A percentile compares a stretch with the other conserved stretches of the same genome.
Conservation (phyloP, 2,113 vertebrate genomes). For the Stegostoma tigrinum region DNA sequence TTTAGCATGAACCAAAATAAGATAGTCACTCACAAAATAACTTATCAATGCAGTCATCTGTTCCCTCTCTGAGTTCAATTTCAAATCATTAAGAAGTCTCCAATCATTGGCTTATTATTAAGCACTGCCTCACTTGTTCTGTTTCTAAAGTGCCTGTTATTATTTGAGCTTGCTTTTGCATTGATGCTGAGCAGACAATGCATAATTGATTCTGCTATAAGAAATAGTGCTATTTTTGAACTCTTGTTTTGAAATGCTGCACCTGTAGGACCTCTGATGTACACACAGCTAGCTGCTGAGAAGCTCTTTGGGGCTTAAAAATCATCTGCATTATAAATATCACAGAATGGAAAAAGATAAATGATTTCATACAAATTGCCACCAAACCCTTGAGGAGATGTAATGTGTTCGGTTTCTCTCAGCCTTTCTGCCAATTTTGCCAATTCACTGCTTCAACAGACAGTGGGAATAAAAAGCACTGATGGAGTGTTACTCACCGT, state of each 20-base stretch:
- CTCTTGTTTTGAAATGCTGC: slow-evolving; percentile 6
- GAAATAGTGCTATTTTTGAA: background rate
- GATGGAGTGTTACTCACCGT: background rate
- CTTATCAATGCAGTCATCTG: background rate
- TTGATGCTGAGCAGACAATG: background rate
- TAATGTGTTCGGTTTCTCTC: background rate
- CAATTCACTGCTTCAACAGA: background rate
- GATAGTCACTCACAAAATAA: background rate
- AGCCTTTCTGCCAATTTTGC: background rate
- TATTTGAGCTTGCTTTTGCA: background rate
- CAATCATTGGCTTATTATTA: background rate
- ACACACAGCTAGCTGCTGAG: background rate
- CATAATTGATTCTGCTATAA: background rate
- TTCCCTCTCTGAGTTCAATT: background rate
- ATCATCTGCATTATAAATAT: background rate
- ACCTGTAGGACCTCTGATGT: background rate
- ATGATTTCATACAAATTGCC: slow-evolving; percentile 15
- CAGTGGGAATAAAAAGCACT: background rate
- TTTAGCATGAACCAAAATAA: background rate
- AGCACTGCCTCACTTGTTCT: background rate
- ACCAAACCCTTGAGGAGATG: background rate
- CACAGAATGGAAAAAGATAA: background rate
- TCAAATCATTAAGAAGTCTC: background rate
- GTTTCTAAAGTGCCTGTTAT: background rate
- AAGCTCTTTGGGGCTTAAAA: background rate